phyloP scores from a whole-genome alignment of 2,797 vertebrate genomes.

The Paedocypris micromegethes region DNA sequence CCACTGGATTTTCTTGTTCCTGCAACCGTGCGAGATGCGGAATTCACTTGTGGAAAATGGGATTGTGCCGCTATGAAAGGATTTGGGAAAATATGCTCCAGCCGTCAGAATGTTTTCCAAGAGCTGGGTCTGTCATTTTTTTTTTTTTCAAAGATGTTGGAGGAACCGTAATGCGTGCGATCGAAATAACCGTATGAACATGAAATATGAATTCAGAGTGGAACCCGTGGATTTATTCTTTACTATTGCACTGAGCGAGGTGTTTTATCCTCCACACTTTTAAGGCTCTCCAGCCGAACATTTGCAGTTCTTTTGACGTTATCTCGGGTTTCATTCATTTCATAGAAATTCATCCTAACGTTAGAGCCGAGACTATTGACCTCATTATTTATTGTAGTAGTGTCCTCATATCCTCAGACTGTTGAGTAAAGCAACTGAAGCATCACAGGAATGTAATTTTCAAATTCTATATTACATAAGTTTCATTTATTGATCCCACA shows the following conservation, averaged over 20 bases:
- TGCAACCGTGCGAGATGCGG: background rate
- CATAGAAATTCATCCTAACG: conserved; percentile 7
- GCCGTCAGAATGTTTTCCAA: background rate
- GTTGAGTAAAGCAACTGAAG: background rate
- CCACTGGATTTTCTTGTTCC: background rate
- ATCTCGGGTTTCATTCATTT: conserved; percentile 6
- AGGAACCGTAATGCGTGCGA: too few relatives aligned
- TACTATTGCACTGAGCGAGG: conserved; percentile 9
- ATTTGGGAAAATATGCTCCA: background rate
- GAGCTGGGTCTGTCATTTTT: background rate
- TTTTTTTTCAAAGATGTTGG: too few relatives aligned
- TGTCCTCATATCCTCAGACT: conserved; percentile 2
- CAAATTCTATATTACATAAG: conserved; percentile 10
- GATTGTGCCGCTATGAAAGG: background rate
- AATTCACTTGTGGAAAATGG: background rate
- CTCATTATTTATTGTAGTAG: conserved; percentile 28
- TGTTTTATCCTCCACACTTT: background rate
- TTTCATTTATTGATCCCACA: background rate
- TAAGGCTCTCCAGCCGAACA: conserved; percentile 10
- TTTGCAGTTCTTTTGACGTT: background rate
- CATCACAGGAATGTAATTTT: background rate
- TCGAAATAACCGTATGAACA: background rate
- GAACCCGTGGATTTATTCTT: background rate
- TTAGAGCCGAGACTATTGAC: conserved; percentile 18
- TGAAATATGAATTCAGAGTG: background rate